phyloP scores from a whole-genome alignment of 2,888 invertebrate genomes.

The Nemoura dubitans region DNA sequence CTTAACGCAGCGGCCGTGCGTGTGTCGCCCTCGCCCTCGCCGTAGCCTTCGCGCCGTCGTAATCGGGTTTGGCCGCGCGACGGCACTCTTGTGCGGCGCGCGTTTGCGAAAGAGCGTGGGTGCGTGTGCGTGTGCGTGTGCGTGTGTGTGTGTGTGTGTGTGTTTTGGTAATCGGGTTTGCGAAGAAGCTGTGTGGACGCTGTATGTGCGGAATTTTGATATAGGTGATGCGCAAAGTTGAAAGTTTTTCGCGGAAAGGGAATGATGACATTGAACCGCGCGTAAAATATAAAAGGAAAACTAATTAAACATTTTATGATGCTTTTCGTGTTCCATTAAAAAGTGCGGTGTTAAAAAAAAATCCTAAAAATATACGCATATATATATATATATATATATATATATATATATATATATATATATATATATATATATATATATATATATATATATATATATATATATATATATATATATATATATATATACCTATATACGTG shows the following conservation, averaged over 20 bases:
- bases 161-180: background rate
- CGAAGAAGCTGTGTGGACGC: background rate
- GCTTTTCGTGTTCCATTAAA: background rate
- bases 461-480: too few relatives aligned
- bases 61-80: too few relatives aligned
- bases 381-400: too few relatives aligned
- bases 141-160: too few relatives aligned
- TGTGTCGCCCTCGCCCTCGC: background rate
- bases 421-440: too few relatives aligned
- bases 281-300: constrained; percentile 1
- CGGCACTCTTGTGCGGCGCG: too few relatives aligned
- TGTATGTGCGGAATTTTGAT: background rate
- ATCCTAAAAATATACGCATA: background rate
- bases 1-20: constrained; percentile 2
- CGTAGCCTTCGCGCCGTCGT: too few relatives aligned
- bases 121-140: too few relatives aligned
- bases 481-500: too few relatives aligned
- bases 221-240: background rate
- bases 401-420: too few relatives aligned
- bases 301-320: constrained; percentile 28
- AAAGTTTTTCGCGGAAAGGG: background rate
- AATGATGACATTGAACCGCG: constrained; percentile 1
- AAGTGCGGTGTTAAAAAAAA: background rate
- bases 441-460: too few relatives aligned
- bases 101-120: too few relatives aligned